Conservation (phyloP, 2,888 invertebrate species). For the Melipona bicolor region DNA sequence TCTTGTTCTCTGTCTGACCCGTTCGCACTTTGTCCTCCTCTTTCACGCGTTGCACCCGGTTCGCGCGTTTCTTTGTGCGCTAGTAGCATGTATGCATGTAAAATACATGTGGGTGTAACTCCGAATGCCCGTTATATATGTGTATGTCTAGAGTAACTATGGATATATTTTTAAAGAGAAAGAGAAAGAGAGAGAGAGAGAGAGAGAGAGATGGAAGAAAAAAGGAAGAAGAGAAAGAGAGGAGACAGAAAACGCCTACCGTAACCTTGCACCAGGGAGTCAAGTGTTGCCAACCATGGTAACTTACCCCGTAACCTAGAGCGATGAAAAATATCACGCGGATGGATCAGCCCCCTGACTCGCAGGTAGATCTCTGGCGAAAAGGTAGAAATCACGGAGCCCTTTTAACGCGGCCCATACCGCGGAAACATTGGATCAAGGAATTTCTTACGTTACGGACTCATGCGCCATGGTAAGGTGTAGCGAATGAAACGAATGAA, state of each 20-base stretch:
- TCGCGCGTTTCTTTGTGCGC: slow-evolving; percentile 35
- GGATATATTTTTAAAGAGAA: slow-evolving; percentile 46
- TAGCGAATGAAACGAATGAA: slow-evolving; percentile 4
- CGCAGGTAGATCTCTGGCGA: slow-evolving; percentile 13
- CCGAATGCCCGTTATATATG: slow-evolving; percentile 21
- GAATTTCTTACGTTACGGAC: not conserved
- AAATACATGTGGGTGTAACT: slow-evolving; percentile 52
- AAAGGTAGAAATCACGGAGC: slow-evolving; percentile 18
- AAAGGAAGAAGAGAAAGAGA: not conserved
- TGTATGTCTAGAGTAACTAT: slow-evolving; percentile 20
- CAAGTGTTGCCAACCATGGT: slow-evolving; percentile 73
- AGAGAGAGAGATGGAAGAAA: not conserved
- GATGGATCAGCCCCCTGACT: slow-evolving; percentile 34
- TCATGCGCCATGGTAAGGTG: not conserved
- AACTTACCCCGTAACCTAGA: slow-evolving; percentile 72
- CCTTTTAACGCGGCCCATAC: not conserved
- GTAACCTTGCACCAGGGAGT: slow-evolving; percentile 72
- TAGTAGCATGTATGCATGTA: slow-evolving; percentile 5
- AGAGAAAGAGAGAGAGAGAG: not conserved
- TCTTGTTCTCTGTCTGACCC: not conserved
- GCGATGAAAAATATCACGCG: slow-evolving; percentile 63
- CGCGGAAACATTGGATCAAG: slow-evolving; percentile 4
- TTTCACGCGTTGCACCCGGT: slow-evolving; percentile 28
- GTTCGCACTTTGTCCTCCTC: not conserved
- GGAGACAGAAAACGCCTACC: slow-evolving; percentile 61